phyloP scores from a whole-genome alignment of 2,113 vertebrate genomes.

The Cisticola juncidis region DNA sequence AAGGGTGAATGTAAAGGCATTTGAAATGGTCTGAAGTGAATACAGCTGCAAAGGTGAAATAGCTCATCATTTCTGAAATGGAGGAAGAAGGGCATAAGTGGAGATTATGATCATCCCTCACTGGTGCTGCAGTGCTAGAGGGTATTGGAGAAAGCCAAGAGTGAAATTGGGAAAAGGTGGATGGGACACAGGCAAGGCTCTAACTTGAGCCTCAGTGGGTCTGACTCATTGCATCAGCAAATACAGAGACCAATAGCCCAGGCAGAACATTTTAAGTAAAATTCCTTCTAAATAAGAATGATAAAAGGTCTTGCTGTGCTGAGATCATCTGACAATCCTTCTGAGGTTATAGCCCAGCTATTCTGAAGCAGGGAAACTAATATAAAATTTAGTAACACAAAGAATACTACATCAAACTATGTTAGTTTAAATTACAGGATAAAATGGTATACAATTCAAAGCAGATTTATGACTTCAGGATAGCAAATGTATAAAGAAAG shows the following conservation, averaged over 20 bases:
- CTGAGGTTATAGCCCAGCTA: neutral
- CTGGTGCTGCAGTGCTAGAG: neutral
- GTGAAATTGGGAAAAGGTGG: neutral
- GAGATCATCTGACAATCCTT: neutral
- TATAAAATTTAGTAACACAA: neutral
- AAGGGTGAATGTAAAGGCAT: neutral
- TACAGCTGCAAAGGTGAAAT: neutral
- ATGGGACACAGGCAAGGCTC: neutral
- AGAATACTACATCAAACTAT: neutral
- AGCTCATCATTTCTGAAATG: neutral
- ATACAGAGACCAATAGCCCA: neutral
- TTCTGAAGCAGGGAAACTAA: neutral
- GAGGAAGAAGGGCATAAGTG: neutral
- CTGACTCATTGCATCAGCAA: neutral
- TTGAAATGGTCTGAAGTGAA: neutral
- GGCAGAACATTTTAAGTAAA: neutral
- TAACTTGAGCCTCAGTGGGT: rapidly evolving
- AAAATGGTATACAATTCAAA: neutral
- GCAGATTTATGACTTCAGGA: neutral
- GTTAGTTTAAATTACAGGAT: neutral
- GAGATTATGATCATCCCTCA: neutral
- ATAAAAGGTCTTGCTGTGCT: neutral
- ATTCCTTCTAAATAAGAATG: neutral
- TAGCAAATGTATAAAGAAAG: neutral
- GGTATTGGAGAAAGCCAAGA: neutral